Conservation (phyloP, 2,113 vertebrate genomes). For the Macquaria australasica region DNA sequence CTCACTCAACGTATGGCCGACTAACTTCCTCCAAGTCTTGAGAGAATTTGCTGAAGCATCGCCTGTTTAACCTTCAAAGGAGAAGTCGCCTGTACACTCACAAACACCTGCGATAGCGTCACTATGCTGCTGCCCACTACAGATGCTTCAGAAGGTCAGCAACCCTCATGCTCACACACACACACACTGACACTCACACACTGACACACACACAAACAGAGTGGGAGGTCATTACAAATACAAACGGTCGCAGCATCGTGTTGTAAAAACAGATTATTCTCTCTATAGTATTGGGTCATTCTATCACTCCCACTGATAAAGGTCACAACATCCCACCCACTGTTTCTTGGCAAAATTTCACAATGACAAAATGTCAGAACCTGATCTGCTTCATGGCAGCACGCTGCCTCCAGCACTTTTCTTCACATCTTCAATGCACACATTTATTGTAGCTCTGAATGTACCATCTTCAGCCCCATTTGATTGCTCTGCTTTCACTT, state of each 20-base stretch:
- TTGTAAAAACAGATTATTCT: constrained; percentile 63
- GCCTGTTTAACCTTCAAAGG: constrained; percentile 75
- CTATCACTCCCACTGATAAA: constrained; percentile 71
- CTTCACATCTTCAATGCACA: constrained; percentile 60
- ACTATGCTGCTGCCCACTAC: constrained; percentile 8
- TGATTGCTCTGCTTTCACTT: constrained; percentile 49
- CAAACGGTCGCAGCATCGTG: constrained; percentile 2
- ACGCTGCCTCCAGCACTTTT: constrained; percentile 62
- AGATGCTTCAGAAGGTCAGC: constrained; percentile 52
- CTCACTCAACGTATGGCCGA: constrained; percentile 44
- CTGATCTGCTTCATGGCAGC: constrained; percentile 66
- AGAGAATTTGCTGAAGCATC: constrained; percentile 53
- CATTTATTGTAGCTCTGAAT: constrained; percentile 65
- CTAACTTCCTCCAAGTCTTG: constrained; percentile 51
- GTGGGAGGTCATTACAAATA: constrained; percentile 32
- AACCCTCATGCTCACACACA: not conserved
- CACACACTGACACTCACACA: constrained; percentile 16
- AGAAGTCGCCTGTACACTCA: constrained; percentile 37
- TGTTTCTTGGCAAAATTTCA: constrained; percentile 68
- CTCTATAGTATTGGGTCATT: constrained; percentile 63
- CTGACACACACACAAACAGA: not conserved
- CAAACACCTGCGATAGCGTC: constrained; percentile 55
- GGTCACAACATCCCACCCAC: constrained; percentile 75
- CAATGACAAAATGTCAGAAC: constrained; percentile 79
- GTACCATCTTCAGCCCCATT: constrained; percentile 64